Percentiles rank a stretch among this genome's conserved stretches.
Evolutionary conservation across 2,113 vertebrate species (phyloP).

Genomic region (Sinocyclocheilus maitianheensis): DNA sequence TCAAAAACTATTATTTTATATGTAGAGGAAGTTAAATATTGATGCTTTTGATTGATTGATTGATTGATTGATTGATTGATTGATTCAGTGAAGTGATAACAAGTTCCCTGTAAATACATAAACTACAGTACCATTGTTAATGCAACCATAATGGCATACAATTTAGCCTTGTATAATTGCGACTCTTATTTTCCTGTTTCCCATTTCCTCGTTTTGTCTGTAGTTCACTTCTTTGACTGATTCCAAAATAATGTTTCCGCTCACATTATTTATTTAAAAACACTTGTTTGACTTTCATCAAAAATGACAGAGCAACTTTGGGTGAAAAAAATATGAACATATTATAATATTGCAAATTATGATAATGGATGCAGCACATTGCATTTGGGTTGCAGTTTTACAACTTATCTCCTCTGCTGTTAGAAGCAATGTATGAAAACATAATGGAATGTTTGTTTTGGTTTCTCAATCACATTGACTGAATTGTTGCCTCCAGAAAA

Average conservation of each 20-base stretch:
- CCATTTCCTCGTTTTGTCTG: not conserved
- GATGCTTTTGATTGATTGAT: not conserved
- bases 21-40: not conserved
- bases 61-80: not conserved
- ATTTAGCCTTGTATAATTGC: not conserved
- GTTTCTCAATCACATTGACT: slow-evolving; percentile 12
- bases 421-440: not conserved
- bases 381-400: not conserved
- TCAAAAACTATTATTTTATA: not conserved
- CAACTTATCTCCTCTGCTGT: not conserved
- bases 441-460: slow-evolving; percentile 12
- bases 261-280: not conserved
- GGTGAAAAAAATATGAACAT: not conserved
- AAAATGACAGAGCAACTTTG: not conserved
- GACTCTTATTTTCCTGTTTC: not conserved
- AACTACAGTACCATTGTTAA: not conserved
- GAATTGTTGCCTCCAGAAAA: slow-evolving; percentile 7
- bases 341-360: not conserved
- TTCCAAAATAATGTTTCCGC: not conserved
- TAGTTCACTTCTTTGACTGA: not conserved
- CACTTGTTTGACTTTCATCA: not conserved
- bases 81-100: not conserved
- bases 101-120: not conserved
- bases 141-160: not conserved
- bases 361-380: not conserved